Evolutionary conservation across 2,113 vertebrate genomes (phyloP), one percentile per base, ranked within the genome.

Genomic region (Choloepus hoffmanni): DNA sequence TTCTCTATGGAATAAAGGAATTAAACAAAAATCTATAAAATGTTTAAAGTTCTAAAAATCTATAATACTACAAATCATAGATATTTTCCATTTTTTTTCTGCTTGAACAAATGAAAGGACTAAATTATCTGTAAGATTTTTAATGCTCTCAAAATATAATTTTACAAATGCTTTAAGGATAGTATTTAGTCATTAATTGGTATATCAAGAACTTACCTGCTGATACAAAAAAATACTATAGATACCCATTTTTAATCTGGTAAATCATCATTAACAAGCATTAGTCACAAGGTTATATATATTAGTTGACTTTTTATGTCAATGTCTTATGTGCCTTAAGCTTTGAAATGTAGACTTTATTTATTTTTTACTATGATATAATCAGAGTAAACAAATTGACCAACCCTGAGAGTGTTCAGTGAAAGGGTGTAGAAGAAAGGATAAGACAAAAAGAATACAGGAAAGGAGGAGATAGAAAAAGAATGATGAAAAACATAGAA

Each of bases 121-220:
- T 84, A 63, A 48, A 77, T 70, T 43, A 85, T 0, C 2, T 18
- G 12, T 95, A 86, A 48, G 30, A 40, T 65, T 48, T 26, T 76
- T 90, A 76, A 76, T 88, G 16, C 6, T 63, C 33, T 88, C 26
- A 84, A 92, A 68, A 87, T 79, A 15, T 58, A 60, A 76, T 90
- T 18, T 0, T 53, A 0, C 68, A 30, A 63, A 8, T 58, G 87
- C 88, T 90, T 89, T 95, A 33, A 87, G 50, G 28, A 68, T 33
- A 65, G 1, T 40, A 91, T 76, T 2, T 5, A 68, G 1, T 65
- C n/a, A 78, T 53, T 58, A 55, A 53, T 3, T 40, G 55, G 30
- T 33, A 67, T 72, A 43, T 78, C 78, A 48, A 21, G 26, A 78
- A 43, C 5, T 77, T 0, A 63, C 14, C 8, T 58, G 0, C 13